A percentile compares a stretch with the other conserved stretches of the same genome.
Evolutionary conservation across 2,113 vertebrate species (phyloP).

Genomic region (Colaptes auratus): DNA sequence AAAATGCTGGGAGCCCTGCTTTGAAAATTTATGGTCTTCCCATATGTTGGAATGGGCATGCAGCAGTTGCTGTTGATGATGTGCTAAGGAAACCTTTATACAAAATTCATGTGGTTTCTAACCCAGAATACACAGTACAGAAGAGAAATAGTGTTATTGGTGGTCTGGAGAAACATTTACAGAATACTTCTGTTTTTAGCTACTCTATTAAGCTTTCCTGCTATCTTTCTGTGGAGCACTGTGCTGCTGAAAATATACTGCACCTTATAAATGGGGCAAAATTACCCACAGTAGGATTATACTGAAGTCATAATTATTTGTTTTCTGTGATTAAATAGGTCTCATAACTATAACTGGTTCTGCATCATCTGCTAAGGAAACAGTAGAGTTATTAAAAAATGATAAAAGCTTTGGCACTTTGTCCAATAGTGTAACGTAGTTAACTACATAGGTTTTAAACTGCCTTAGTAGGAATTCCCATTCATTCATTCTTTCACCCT

Average conservation of each 20-base stretch:
- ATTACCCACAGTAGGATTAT: background rate
- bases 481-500: background rate
- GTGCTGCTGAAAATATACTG: background rate
- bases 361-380: constrained; percentile 65
- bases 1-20: background rate
- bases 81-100: background rate
- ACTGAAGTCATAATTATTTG: constrained; percentile 34
- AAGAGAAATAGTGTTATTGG: background rate
- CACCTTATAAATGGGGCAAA: constrained; percentile 21
- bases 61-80: background rate
- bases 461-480: background rate
- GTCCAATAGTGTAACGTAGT: background rate
- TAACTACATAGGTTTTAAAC: constrained; percentile 16
- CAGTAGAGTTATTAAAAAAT: constrained; percentile 56
- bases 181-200: background rate
- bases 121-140: background rate
- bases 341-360: constrained; percentile 51
- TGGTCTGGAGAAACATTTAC: background rate
- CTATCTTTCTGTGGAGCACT: background rate
- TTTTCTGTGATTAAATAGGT: constrained; percentile 68
- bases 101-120: background rate
- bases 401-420: constrained; percentile 16
- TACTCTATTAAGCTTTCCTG: rapidly evolving
- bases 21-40: background rate
- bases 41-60: background rate